Conservation (phyloP, 2,888 invertebrate species). For the Caenorhabditis sulstoni region DNA sequence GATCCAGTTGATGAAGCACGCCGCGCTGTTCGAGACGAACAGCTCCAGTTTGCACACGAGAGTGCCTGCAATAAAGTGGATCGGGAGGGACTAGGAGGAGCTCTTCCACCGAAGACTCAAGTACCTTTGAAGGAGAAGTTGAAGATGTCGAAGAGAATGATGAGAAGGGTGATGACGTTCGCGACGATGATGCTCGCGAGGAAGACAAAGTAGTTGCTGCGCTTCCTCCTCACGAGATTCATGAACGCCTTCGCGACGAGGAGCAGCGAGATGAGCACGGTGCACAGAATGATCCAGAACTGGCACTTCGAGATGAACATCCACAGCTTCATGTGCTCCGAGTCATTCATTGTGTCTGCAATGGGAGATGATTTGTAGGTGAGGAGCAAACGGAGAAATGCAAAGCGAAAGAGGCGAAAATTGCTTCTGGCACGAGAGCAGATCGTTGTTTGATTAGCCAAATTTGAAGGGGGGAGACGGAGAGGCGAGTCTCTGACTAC, state of each 20-base stretch:
- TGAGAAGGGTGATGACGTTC: constrained; percentile 69
- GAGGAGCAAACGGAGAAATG: neutral
- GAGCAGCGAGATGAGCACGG: constrained; percentile 56
- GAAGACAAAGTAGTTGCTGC: constrained; percentile 75
- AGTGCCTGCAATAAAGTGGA: constrained; percentile 63
- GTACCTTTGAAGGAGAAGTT: constrained; percentile 67
- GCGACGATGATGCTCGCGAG: constrained; percentile 69
- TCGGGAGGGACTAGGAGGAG: neutral
- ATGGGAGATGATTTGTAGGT: neutral
- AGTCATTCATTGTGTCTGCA: constrained; percentile 28
- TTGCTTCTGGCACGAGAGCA: constrained; percentile 3
- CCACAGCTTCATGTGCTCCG: constrained; percentile 56
- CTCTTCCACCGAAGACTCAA: too few species aligned
- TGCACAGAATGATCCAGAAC: constrained; percentile 63
- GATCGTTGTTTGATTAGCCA: constrained; percentile 27
- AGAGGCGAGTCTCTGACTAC: too few species aligned
- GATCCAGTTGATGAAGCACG: constrained; percentile 74
- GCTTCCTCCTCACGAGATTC: constrained; percentile 51
- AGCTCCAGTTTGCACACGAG: constrained; percentile 73
- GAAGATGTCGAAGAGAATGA: constrained; percentile 71
- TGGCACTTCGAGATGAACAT: constrained; percentile 65
- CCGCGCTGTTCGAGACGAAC: constrained; percentile 72
- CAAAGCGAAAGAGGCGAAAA: neutral
- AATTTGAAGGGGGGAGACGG: constrained; percentile 6
- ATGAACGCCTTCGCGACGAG: constrained; percentile 53